phyloP scores from a whole-genome alignment of 2,113 vertebrate genomes.

The Falcunculus frontatus region DNA sequence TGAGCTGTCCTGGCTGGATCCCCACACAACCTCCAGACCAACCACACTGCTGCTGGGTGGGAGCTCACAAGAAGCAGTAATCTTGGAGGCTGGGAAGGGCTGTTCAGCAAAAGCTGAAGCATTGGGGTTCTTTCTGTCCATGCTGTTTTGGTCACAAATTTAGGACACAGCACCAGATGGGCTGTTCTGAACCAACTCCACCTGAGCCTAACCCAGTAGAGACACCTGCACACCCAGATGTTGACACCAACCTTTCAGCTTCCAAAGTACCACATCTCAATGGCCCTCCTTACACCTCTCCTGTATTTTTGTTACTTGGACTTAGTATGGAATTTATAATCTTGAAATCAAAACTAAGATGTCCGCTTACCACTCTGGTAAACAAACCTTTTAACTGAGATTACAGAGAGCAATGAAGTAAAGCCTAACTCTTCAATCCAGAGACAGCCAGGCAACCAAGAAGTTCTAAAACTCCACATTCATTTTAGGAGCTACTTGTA shows the following conservation, averaged over 20 bases:
- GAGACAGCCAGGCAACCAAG: not conserved
- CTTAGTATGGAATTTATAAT: not conserved
- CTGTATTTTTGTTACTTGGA: not conserved
- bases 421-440: not conserved
- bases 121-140: fast-evolving
- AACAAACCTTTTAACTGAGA: not conserved
- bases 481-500: not conserved
- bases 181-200: not conserved
- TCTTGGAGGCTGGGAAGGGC: not conserved
- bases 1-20: not conserved
- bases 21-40: not conserved
- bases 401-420: not conserved
- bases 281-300: not conserved
- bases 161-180: not conserved
- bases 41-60: not conserved
- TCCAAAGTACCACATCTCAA: too few relatives aligned
- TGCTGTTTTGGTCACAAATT: not conserved
- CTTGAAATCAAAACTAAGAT: not conserved
- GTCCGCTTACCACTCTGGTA: not conserved
- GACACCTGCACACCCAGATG: not conserved
- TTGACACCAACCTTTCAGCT: not conserved
- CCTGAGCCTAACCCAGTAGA: not conserved
- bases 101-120: not conserved
- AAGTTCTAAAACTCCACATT: not conserved
- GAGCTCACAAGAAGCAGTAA: not conserved